These are phyloP conservation scores for Axea sp. DNA, from an alignment of 2,888 invertebrate species.

Conservation along the genomic window DNA sequence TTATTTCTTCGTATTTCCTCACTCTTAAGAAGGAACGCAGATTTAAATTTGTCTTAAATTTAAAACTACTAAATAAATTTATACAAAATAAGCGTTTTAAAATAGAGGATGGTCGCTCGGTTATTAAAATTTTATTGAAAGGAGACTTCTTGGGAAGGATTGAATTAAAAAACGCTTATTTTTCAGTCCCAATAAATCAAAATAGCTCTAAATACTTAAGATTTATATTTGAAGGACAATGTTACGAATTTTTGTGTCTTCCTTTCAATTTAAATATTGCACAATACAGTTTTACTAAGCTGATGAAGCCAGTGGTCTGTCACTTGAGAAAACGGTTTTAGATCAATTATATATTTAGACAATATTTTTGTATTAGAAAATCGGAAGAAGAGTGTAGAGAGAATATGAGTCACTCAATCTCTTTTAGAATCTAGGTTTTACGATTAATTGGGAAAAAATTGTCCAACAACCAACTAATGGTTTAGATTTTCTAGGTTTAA, in stretches of 20 bases:
- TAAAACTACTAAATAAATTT: conserved; percentile 41
- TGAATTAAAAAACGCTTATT: conserved; percentile 61
- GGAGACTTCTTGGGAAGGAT: conserved; percentile 38
- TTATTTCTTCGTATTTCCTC: no score
- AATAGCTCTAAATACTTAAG: conserved; percentile 47
- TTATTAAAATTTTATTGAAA: conserved; percentile 18
- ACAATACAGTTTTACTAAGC: no score
- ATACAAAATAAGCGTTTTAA: conserved; percentile 39
- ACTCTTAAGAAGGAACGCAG: no score
- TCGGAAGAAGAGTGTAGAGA: conserved; percentile 16
- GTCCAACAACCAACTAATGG: no score
- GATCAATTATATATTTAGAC: conserved; percentile 9
- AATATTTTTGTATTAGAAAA: conserved; percentile 24
- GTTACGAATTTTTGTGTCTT: conserved; percentile 56
- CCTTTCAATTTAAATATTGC: conserved; percentile 50
- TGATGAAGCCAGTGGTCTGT: no score
- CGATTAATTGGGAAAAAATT: no score
- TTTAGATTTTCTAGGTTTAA: no score
- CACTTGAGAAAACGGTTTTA: not conserved
- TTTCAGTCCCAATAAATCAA: conserved; percentile 43
- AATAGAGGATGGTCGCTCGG: conserved; percentile 48
- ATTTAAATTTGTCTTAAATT: conserved; percentile 43
- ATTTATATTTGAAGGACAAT: conserved; percentile 46
- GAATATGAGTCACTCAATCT: conserved; percentile 4
- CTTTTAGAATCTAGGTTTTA: no score